phyloP scores from a whole-genome alignment of 2,113 vertebrate species.

The Leuciscus idus region DNA sequence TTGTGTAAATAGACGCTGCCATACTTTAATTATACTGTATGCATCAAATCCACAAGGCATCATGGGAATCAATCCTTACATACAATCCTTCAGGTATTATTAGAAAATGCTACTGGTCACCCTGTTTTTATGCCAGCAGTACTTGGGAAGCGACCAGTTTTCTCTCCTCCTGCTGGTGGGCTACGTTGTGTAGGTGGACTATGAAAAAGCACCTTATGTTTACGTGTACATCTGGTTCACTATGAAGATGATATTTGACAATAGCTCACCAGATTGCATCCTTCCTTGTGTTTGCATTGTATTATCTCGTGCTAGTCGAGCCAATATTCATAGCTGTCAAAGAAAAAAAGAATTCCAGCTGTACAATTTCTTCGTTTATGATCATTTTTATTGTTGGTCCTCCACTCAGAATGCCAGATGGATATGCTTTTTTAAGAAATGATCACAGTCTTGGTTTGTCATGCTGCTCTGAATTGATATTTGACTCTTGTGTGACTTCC shows the following conservation, averaged over 20 bases:
- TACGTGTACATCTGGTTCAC: constrained; percentile 3
- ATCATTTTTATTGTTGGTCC: neutral
- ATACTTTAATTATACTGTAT: constrained; percentile 10
- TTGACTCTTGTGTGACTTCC: neutral
- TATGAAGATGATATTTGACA: constrained; percentile 42
- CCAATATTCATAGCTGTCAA: constrained; percentile 25
- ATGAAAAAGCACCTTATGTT: constrained; percentile 26
- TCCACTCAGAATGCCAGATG: constrained; percentile 10
- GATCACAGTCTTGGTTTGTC: neutral
- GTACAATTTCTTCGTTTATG: constrained; percentile 25
- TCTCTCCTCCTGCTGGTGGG: neutral
- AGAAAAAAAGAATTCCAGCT: neutral
- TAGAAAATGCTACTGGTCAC: neutral
- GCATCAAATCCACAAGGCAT: constrained; percentile 14
- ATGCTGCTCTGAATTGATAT: constrained; percentile 1
- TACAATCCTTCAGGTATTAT: neutral
- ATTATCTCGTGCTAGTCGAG: neutral
- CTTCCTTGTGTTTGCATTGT: constrained; percentile 19
- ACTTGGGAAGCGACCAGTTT: neutral
- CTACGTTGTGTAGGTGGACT: constrained; percentile 7
- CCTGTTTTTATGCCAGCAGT: neutral
- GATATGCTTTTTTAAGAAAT: constrained; percentile 28
- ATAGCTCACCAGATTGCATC: constrained; percentile 37
- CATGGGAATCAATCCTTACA: constrained; percentile 13
- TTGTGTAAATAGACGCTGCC: too few species aligned